Percentiles rank a stretch among this genome's conserved stretches.
Evolutionary conservation across 2,113 vertebrate species (phyloP).

Genomic region (crab-eating macaque (Macaca fascicularis)): T2T-MFA8v1.1 NC_088386.1:100808501-100809000

Average conservation of each 20-base stretch:
- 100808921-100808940: background rate
- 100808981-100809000: background rate
- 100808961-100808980: background rate
- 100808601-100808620: slow-evolving; percentile 29
- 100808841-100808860: background rate
- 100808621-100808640: slow-evolving; percentile 27
- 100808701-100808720: background rate
- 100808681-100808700: slow-evolving; percentile 15
- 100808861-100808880: background rate
- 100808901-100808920: background rate
- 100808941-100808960: background rate
- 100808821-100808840: background rate
- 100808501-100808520: background rate
- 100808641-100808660: slow-evolving; percentile 26
- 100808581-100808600: slow-evolving; percentile 2
- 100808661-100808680: background rate
- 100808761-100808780: background rate
- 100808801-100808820: background rate
- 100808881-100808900: background rate
- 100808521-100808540: background rate
- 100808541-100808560: background rate
- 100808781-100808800: slow-evolving; percentile 36
- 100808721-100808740: slow-evolving; percentile 34
- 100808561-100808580: background rate
- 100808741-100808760: slow-evolving; percentile 22